Evolutionary conservation across 2,113 vertebrate species (phyloP).

Genomic region (Craseonycteris thonglongyai): DNA sequence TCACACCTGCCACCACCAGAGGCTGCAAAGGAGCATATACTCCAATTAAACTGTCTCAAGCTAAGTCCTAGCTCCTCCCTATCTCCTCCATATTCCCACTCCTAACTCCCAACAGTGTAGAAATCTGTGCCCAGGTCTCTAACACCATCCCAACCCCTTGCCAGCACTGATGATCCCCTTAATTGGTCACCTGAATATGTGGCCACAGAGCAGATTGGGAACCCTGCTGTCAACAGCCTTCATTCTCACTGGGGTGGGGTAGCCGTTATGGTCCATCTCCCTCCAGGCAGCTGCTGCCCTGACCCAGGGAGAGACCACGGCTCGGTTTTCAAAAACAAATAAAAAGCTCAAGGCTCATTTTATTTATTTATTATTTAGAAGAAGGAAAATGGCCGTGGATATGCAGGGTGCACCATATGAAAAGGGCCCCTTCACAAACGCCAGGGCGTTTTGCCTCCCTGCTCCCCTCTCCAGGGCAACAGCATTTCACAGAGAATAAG

Average conservation of each 20-base stretch:
- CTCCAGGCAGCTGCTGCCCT: background rate
- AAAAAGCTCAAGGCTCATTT: background rate
- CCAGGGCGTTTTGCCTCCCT: background rate
- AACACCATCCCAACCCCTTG: too few species aligned
- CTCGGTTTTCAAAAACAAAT: background rate
- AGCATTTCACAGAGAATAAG: background rate
- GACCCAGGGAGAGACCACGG: background rate
- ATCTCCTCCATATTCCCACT: rapidly evolving
- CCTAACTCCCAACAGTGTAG: background rate
- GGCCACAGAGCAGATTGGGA: rapidly evolving
- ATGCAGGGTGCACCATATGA: background rate
- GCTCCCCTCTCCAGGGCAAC: background rate
- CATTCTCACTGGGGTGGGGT: background rate
- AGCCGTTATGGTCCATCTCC: background rate
- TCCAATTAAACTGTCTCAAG: background rate
- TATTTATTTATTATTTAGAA: background rate
- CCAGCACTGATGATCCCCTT: background rate
- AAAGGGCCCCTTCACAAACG: background rate
- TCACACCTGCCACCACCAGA: background rate
- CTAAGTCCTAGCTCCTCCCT: background rate
- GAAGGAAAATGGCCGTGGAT: background rate
- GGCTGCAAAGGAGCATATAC: background rate
- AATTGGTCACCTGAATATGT: background rate
- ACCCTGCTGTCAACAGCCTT: background rate
- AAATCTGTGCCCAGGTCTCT: background rate